A percentile compares a stretch with the other conserved stretches of the same genome.
These are phyloP conservation scores for Rhinichthys klamathensis DNA, from an alignment of 2,113 vertebrate genomes.

Conservation along the genomic window DNA sequence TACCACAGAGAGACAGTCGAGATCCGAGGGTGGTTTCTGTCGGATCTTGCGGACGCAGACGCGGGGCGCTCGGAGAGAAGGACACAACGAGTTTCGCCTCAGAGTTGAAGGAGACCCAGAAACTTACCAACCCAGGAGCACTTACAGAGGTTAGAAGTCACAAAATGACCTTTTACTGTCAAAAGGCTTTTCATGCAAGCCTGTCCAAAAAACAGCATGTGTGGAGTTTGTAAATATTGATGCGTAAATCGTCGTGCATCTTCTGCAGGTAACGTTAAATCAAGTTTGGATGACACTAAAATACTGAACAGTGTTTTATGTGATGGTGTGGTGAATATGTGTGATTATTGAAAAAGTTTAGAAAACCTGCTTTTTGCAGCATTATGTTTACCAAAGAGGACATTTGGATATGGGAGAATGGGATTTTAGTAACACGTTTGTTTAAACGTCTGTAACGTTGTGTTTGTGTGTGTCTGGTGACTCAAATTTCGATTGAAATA, in stretches of 20 bases:
- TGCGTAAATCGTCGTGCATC: background rate
- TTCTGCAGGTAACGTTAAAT: background rate
- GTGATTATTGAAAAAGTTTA: background rate
- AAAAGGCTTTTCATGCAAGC: background rate
- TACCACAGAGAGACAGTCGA: conserved; percentile 71
- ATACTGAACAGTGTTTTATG: background rate
- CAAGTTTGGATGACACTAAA: background rate
- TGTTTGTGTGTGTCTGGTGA: background rate
- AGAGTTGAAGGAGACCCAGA: conserved; percentile 92
- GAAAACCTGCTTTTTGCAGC: background rate
- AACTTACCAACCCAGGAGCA: conserved; percentile 88
- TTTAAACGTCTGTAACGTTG: background rate
- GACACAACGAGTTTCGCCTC: conserved; percentile 92
- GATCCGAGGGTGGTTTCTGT: conserved; percentile 89
- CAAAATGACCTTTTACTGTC: no score
- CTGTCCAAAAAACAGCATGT: background rate
- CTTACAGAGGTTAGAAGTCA: conserved; percentile 85
- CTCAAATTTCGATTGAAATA: background rate
- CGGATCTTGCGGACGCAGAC: conserved; percentile 87
- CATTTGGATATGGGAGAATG: background rate
- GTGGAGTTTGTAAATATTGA: conserved; percentile 1
- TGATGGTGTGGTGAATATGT: background rate
- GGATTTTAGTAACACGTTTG: background rate
- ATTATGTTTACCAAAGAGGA: background rate
- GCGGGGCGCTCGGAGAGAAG: conserved; percentile 88